A percentile compares a stretch with the other conserved stretches of the same genome.
Conservation (phyloP, 1,140 invertebrate genomes). For the Brachionus rubens region DNA sequence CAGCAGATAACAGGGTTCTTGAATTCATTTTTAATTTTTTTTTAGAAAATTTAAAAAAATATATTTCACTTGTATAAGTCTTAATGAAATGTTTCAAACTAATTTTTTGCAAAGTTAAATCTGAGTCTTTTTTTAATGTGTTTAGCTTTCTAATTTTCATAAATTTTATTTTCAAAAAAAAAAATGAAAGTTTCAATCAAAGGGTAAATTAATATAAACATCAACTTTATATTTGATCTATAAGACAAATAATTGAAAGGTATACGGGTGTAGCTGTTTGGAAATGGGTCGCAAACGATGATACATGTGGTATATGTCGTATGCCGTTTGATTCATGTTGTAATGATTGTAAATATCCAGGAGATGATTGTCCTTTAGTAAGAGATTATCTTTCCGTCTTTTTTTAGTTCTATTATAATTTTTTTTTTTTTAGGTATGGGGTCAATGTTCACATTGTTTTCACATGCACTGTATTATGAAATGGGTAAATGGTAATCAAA, state of each 20-base stretch:
- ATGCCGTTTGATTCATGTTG: slow-evolving; percentile 98
- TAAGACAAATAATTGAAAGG: slow-evolving; percentile 43
- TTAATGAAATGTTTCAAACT: slow-evolving; percentile 29
- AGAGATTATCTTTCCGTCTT: too few species aligned
- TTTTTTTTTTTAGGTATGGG: slow-evolving; percentile 67
- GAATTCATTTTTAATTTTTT: not conserved
- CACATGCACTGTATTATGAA: slow-evolving; percentile 99
- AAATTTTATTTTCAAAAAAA: not conserved
- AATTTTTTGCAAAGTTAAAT: slow-evolving; percentile 8
- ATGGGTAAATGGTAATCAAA: slow-evolving; percentile 89
- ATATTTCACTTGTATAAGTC: too few species aligned
- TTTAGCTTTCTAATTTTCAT: not conserved
- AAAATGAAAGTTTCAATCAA: slow-evolving; percentile 45
- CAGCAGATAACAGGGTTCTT: not conserved
- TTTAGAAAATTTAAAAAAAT: not conserved
- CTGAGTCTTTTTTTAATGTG: not conserved
- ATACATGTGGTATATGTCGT: slow-evolving; percentile 97
- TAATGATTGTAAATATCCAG: slow-evolving; percentile 94
- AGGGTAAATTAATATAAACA: not conserved
- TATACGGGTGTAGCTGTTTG: slow-evolving; percentile 94
- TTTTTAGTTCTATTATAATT: not conserved
- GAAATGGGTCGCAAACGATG: slow-evolving; percentile 92
- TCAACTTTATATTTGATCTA: not conserved
- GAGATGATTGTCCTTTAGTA: slow-evolving; percentile 89
- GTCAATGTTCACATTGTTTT: slow-evolving; percentile 96